Percentiles rank a stretch among this genome's conserved stretches.
Conservation (phyloP, 2,888 invertebrate genomes). For the Cheilosia urbana region DNA sequence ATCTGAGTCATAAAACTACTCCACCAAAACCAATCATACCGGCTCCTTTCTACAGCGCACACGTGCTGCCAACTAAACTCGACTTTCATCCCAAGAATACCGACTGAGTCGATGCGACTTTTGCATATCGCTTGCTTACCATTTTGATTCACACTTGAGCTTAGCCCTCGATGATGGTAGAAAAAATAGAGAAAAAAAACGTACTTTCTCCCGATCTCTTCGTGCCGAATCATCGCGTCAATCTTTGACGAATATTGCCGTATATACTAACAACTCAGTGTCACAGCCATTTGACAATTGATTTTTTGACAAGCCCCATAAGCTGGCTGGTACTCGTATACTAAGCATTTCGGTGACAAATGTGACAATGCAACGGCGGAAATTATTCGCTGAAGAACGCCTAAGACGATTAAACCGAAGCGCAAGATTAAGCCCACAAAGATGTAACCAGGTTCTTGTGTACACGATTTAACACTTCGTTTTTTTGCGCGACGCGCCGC, state of each 20-base stretch:
- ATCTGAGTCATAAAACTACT: conserved; percentile 47
- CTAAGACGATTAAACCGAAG: conserved; percentile 47
- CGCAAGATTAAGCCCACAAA: conserved; percentile 12
- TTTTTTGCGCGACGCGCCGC: conserved; percentile 30
- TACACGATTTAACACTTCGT: conserved; percentile 26
- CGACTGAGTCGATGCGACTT: conserved; percentile 17
- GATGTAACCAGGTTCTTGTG: conserved; percentile 20
- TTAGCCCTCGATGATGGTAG: conserved; percentile 14
- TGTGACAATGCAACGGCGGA: background rate
- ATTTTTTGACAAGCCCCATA: conserved; percentile 14
- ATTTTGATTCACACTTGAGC: conserved; percentile 15
- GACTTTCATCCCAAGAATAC: conserved; percentile 52
- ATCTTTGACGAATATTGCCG: background rate
- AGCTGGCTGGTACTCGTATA: background rate
- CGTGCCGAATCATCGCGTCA: conserved; percentile 4
- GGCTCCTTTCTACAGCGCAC: conserved; percentile 12
- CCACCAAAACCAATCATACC: conserved; percentile 33
- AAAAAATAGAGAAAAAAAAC: background rate
- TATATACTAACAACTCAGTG: conserved; percentile 20
- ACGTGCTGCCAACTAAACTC: background rate
- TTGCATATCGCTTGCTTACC: conserved; percentile 34
- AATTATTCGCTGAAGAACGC: conserved; percentile 41
- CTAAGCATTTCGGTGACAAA: background rate
- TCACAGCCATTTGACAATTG: conserved; percentile 40
- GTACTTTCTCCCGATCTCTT: conserved; percentile 37